phyloP scores from a whole-genome alignment of 1,140 invertebrate species.

The Scaptodrosophila lebanonensis region DNA sequence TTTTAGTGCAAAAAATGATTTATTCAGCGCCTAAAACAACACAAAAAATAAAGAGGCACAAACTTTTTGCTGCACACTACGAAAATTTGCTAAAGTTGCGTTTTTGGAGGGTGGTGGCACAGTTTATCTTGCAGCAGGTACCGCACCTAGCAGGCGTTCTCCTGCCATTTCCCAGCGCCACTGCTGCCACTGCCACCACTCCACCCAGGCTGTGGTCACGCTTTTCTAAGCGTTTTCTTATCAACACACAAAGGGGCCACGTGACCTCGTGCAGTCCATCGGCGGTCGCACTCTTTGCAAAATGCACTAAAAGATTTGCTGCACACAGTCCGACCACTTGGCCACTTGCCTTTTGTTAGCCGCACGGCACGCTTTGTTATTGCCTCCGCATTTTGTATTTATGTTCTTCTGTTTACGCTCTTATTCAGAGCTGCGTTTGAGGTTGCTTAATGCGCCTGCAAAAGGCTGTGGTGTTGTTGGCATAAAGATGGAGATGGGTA shows the following conservation, averaged over 20 bases:
- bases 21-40: slow-evolving; percentile 45
- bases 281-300: too few relatives aligned
- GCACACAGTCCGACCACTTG: slow-evolving; percentile 17
- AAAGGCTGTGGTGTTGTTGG: too few relatives aligned
- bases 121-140: slow-evolving; percentile 65
- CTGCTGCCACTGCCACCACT: slow-evolving; percentile 1
- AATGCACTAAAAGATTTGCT: slow-evolving; percentile 66
- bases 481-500: too few relatives aligned
- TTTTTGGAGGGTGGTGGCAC: slow-evolving; percentile 31
- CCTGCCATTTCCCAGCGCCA: slow-evolving; percentile 6
- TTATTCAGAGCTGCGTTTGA: slow-evolving; percentile 2
- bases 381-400: slow-evolving; percentile 20
- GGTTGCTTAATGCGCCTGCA: slow-evolving; percentile 54
- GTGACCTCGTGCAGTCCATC: slow-evolving; percentile 63
- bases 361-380: slow-evolving; percentile 37
- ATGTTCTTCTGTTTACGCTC: background rate
- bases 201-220: slow-evolving; percentile 49
- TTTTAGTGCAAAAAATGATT: slow-evolving; percentile 45
- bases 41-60: slow-evolving; percentile 9
- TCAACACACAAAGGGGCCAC: slow-evolving; percentile 42
- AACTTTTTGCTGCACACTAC: slow-evolving; percentile 32
- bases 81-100: slow-evolving; percentile 67
- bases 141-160: slow-evolving; percentile 36
- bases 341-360: slow-evolving; percentile 45
- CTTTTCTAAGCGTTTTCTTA: slow-evolving; percentile 74